phyloP scores from a whole-genome alignment of 2,113 vertebrate species.

The Paraplagusia blochii region DNA sequence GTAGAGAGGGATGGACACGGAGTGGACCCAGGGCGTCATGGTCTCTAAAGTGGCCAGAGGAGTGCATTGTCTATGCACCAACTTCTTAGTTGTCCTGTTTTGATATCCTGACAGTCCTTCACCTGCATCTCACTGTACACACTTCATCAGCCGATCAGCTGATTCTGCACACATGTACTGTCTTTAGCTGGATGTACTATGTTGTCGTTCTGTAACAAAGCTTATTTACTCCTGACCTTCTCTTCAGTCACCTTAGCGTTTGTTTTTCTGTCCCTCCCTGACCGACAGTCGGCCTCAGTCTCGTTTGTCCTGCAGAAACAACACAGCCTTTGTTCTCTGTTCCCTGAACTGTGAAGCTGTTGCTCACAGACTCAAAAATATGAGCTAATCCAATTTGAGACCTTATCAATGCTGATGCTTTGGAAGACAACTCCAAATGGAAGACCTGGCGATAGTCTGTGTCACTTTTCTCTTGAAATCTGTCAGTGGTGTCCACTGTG shows the following conservation, averaged over 20 bases:
- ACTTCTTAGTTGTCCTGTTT: constrained; percentile 3
- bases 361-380: neutral
- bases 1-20: constrained; percentile 15
- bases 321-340: constrained; percentile 25
- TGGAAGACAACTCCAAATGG: too few relatives aligned
- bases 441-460: too few relatives aligned
- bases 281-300: constrained; percentile 2
- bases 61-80: neutral
- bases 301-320: constrained; percentile 32
- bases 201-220: constrained; percentile 27
- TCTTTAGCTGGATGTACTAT: constrained; percentile 1
- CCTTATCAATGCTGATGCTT: too few relatives aligned
- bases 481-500: too few relatives aligned
- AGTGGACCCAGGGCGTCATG: constrained; percentile 13
- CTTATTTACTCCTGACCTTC: constrained; percentile 8
- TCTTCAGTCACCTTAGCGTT: constrained; percentile 16
- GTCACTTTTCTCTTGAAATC: too few relatives aligned
- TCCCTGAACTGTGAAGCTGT: constrained; percentile 3
- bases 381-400: too few relatives aligned
- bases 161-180: constrained; percentile 41
- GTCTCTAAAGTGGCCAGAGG: constrained; percentile 22
- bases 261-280: constrained; percentile 20
- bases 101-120: constrained; percentile 43
- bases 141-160: constrained; percentile 42
- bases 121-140: constrained; percentile 11